A percentile compares a stretch with the other conserved stretches of the same genome.
These are phyloP conservation scores for Dexiosoma caninum DNA, from an alignment of 2,888 invertebrate species.

Conservation along the genomic window DNA sequence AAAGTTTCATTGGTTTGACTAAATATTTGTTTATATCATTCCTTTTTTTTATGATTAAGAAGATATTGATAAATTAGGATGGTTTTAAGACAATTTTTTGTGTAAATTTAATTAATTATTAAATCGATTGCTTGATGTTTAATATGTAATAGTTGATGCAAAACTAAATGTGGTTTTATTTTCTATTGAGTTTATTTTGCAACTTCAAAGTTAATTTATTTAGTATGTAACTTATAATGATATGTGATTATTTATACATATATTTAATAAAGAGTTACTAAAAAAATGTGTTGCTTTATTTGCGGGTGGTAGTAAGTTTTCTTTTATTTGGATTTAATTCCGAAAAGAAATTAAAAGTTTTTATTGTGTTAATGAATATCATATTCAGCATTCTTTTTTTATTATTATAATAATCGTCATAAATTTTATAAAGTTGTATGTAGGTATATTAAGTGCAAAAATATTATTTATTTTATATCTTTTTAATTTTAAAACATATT, in stretches of 20 bases:
- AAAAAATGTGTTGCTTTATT: slow-evolving; percentile 36
- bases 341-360: slow-evolving; percentile 23
- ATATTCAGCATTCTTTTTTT: too few relatives aligned
- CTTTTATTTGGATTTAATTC: slow-evolving; percentile 15
- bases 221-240: slow-evolving; percentile 28
- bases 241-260: slow-evolving; percentile 26
- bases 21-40: slow-evolving; percentile 34
- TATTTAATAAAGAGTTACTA: neutral
- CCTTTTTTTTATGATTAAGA: neutral
- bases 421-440: neutral
- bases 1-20: slow-evolving; percentile 24
- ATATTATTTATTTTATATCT: slow-evolving; percentile 34
- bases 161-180: neutral
- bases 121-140: slow-evolving; percentile 11
- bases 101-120: neutral
- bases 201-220: neutral
- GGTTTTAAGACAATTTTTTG: slow-evolving; percentile 1
- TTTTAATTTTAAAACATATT: slow-evolving; percentile 35
- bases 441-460: slow-evolving; percentile 49
- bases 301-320: slow-evolving; percentile 26
- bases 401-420: neutral
- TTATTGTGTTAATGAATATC: too few relatives aligned
- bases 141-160: neutral
- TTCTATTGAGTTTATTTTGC: neutral
- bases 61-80: neutral